These are phyloP conservation scores for Didymodactylos carnosus DNA, from an alignment of 2,888 invertebrate species.

Conservation along the genomic window DNA sequence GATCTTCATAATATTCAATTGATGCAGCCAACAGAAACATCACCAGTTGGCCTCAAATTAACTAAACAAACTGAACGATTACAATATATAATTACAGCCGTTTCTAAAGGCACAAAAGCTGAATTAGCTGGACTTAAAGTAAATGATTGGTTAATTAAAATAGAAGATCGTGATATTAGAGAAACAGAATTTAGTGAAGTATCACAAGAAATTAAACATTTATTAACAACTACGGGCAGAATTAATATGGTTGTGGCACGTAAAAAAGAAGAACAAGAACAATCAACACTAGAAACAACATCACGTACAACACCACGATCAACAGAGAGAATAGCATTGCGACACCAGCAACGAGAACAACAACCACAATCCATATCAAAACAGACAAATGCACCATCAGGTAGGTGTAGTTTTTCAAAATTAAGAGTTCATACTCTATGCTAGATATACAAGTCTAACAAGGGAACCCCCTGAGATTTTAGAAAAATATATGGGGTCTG, in stretches of 20 bases:
- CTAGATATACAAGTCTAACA: no score
- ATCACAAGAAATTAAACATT: background rate
- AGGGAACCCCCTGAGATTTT: no score
- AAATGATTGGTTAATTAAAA: background rate
- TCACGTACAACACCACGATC: background rate
- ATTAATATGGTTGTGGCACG: background rate
- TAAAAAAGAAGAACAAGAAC: background rate
- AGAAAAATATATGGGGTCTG: no score
- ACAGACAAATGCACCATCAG: background rate
- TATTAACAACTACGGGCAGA: background rate
- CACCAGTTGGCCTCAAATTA: background rate
- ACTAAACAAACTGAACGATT: background rate
- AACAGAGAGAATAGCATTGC: no score
- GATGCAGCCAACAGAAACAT: background rate
- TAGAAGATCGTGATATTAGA: background rate
- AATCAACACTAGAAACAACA: background rate
- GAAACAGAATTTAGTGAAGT: background rate
- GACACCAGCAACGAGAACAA: background rate
- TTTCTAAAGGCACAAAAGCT: background rate
- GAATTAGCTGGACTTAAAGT: background rate
- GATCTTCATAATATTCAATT: background rate
- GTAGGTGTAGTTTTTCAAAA: no score
- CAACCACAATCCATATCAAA: background rate
- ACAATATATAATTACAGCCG: background rate
- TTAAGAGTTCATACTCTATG: no score